Conservation (phyloP, 2,888 invertebrate species). For the Antheraea yamamai region DNA sequence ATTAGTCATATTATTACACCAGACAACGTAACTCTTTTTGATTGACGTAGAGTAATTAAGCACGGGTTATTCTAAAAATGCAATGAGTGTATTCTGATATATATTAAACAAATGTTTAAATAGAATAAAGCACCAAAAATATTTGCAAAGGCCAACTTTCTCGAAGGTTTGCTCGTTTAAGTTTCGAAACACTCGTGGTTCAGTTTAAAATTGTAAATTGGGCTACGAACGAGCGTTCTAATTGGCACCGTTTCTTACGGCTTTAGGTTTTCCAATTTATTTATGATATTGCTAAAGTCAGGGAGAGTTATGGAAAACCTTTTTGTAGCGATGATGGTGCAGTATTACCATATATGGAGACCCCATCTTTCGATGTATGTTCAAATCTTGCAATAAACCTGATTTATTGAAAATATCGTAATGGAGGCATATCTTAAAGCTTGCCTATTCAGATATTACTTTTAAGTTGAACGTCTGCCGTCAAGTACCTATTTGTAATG, state of each 20-base stretch:
- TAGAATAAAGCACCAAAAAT: slow-evolving; percentile 16
- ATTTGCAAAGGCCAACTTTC: slow-evolving; percentile 12
- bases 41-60: slow-evolving; percentile 28
- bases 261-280: slow-evolving; percentile 44
- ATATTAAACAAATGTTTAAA: slow-evolving; percentile 21
- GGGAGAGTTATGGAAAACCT: not conserved
- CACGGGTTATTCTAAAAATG: slow-evolving; percentile 20
- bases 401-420: no score
- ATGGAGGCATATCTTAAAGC: no score
- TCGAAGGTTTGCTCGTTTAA: slow-evolving; percentile 17
- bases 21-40: no score
- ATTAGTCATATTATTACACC: no score
- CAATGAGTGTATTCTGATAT: not conserved
- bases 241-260: slow-evolving; percentile 46
- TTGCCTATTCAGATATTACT: no score
- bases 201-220: slow-evolving; percentile 38
- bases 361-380: no score
- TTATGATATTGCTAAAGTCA: slow-evolving; percentile 41
- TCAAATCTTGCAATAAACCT: no score
- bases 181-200: slow-evolving; percentile 20
- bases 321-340: no score
- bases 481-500: no score
- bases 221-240: slow-evolving; percentile 40
- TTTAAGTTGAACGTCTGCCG: no score
- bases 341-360: not conserved